phyloP scores from a whole-genome alignment of 2,113 vertebrate species.

The Paracanthobrama guichenoti region DNA sequence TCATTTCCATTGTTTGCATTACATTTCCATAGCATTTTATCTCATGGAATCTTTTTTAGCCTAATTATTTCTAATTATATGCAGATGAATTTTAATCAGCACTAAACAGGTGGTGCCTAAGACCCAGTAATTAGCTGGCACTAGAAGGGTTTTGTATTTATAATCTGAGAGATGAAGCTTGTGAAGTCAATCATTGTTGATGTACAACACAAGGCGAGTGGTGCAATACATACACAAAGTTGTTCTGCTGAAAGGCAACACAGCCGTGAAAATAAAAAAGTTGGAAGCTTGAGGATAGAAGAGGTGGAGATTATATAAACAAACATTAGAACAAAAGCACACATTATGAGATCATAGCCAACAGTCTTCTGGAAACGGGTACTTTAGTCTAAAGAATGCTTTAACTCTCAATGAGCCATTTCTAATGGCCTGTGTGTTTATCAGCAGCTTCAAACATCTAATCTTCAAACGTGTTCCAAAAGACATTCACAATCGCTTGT shows the following conservation, averaged over 20 bases:
- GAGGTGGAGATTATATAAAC: conserved; percentile 24
- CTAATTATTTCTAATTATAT: not conserved
- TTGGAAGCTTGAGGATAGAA: not conserved
- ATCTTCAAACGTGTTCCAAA: not conserved
- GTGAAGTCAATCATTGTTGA: not conserved
- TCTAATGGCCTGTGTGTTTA: not conserved
- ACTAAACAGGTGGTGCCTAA: not conserved
- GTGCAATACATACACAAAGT: not conserved
- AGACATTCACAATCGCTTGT: not conserved
- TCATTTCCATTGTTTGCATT: too few species aligned
- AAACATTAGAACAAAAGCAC: conserved; percentile 7
- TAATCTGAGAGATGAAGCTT: not conserved
- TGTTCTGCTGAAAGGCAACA: not conserved
- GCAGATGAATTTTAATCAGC: not conserved
- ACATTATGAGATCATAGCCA: conserved; percentile 9
- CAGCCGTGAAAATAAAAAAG: conserved; percentile 1
- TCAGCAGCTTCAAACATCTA: not conserved
- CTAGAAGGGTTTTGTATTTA: not conserved
- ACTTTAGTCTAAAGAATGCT: conserved; percentile 11
- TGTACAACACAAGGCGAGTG: not conserved
- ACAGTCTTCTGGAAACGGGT: not conserved
- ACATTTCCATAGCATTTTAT: too few species aligned
- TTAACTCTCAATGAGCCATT: not conserved
- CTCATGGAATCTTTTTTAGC: not conserved
- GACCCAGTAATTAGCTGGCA: not conserved